Base-by-base conservation (phyloP, 2,113 vertebrate species). In the Neoarius graeffei region DNA sequence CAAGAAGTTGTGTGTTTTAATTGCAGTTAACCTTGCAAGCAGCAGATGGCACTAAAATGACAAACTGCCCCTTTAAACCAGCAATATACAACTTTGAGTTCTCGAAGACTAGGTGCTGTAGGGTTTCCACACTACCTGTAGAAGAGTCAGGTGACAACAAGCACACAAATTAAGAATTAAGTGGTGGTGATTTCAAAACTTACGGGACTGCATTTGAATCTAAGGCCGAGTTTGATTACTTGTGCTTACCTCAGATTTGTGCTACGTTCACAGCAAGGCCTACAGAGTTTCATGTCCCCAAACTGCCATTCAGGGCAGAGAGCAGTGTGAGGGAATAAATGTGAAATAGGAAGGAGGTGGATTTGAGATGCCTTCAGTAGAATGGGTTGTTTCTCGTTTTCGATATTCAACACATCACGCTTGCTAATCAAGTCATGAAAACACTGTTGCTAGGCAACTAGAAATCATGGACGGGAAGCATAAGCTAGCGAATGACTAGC, bases 21-120 rank as follows among this genome's bases (percentile, higher is more conserved):
- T n/a, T 2, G 3, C 19, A 50, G 42, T 77, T 77, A 25, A 23
- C 23, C 48, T 25, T 52, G 4, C 20, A 14, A 48, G 71, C 19
- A 48, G 35, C 7, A 42, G 2, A 54, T 13, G 25, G 13, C 76
- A 56, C 13, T 25, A 9, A 80, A 59, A 81, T 35, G 1, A 81
- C 79, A 59, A 59, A 81, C 54, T 20, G 77, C 77, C 30, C n/a
- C 54, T 81, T 57, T 81, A 81, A 81, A 81, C 56, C 10, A 79
- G 73, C 15, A 80, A 66, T 66, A 54, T 57, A 20, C 74, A 14
- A 15, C 15, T 23, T 35, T 13, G 60, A 79, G 59, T 64, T 20
- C 17, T 52, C 35, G 7, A 50, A 67, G 67, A 57, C 20, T 76
- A 67, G 76, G 59, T 67, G 48, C 76, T 80, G 1, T 59, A 57